phyloP scores from a whole-genome alignment of 2,888 invertebrate genomes.

The Zootermopsis nevadensis region DNA sequence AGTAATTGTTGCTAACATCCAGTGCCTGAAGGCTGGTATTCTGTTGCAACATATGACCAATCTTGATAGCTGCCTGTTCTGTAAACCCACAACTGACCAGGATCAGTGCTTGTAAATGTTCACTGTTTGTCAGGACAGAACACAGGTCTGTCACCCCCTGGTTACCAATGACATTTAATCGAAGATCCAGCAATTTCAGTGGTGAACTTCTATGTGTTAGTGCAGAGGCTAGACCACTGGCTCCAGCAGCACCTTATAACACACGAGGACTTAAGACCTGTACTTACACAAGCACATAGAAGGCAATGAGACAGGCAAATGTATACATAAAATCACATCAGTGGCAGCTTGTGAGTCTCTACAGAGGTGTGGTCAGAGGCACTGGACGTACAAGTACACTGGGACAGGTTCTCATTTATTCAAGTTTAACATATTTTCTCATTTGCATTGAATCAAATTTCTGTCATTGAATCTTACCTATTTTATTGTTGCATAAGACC shows the following conservation, averaged over 20 bases:
- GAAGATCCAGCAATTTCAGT: conserved; percentile 65
- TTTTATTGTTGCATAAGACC: conserved; percentile 69
- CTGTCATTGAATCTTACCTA: conserved; percentile 60
- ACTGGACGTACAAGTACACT: no score
- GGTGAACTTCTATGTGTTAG: conserved; percentile 66
- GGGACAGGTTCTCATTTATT: no score
- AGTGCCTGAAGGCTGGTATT: conserved; percentile 67
- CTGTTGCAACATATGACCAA: conserved; percentile 67
- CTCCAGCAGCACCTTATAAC: conserved; percentile 60
- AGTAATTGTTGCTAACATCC: conserved; percentile 71
- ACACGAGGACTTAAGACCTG: background rate
- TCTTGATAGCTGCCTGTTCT: conserved; percentile 67
- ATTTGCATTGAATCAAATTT: background rate
- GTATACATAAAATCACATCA: no score
- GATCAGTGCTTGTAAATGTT: conserved; percentile 66
- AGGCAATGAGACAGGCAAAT: no score
- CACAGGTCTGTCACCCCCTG: conserved; percentile 71
- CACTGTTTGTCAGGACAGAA: conserved; percentile 67
- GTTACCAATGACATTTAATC: conserved; percentile 71
- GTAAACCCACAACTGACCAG: conserved; percentile 69
- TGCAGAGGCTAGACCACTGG: conserved; percentile 68
- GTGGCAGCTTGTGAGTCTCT: no score
- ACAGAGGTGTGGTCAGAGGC: no score
- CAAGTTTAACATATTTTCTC: background rate
- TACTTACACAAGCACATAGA: background rate